Evolutionary conservation across 2,113 vertebrate genomes (phyloP), one percentile per base, ranked within the genome.

Genomic region (Trogon surrucura): DNA sequence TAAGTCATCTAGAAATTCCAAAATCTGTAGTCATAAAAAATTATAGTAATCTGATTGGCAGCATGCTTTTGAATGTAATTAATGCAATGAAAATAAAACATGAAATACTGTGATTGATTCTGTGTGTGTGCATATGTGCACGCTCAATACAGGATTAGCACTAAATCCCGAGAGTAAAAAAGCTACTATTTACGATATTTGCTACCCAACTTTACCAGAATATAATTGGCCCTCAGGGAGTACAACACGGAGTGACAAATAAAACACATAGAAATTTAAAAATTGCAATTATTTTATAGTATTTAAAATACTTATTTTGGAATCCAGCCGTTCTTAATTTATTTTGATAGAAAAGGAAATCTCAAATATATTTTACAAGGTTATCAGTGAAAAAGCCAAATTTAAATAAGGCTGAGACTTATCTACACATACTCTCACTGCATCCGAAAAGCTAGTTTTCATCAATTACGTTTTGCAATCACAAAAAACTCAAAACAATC

Each of bases 191-290:
- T 64, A 80, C 75, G 83, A 57, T 73, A 91, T 78, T 85, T 44
- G 81, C 78, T 96, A 86, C 83, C 32, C 85, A 64, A 2, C 44
- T 92, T 81, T 48, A 83, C 64, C 60, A 77, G 93, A 73, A 78
- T 74, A 78, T 93, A 96, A 94, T 94, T 96, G 88, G 79, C 47
- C 94, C 60, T 78, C 38, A 41, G 88, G 67, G 91, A 91, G 15
- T 66, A 78, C 17, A 85, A 48, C 34, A 64, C 10, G 69, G 23
- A 66, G 12, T 88, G 93, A 85, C 14, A 62, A 82, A 47, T 64
- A 80, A 91, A 93, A 96, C 67, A 78, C 5, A 44, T 8, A 79
- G 26, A 38, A 83, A 80, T 38, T 38, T 77, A 30, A 78, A 80
- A 94, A 80, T 48, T 34, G 8, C 19, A 74, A 73, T 80, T 58